A percentile compares a stretch with the other conserved stretches of the same genome.
phyloP scores from a whole-genome alignment of 1,140 invertebrate genomes.

The Anadara kagoshimensis region DNA sequence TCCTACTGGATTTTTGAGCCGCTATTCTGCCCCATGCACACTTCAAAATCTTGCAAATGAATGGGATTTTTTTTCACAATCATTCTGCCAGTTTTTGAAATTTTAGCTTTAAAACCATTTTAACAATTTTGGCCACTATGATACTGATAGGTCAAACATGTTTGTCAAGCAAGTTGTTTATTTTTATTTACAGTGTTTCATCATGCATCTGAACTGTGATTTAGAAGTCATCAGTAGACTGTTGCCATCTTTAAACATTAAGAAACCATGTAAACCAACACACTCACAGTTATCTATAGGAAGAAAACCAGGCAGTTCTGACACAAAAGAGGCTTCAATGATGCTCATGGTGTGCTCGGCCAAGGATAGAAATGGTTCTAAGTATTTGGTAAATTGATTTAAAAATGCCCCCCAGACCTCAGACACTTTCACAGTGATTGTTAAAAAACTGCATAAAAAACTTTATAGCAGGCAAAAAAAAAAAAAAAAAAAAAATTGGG shows the following conservation, averaged over 20 bases:
- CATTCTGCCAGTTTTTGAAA: too few species aligned
- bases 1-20: too few species aligned
- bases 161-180: too few species aligned
- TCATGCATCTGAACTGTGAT: slow-evolving; percentile 65
- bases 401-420: too few species aligned
- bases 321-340: slow-evolving; percentile 43
- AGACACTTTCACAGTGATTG: too few species aligned
- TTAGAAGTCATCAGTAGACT: slow-evolving; percentile 58
- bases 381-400: slow-evolving; percentile 53
- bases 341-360: slow-evolving; percentile 65
- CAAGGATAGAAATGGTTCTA: slow-evolving; percentile 65
- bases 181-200: slow-evolving; percentile 6
- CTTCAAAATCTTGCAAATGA: too few species aligned
- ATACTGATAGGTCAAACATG: too few species aligned
- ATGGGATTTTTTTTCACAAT: too few species aligned
- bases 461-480: too few species aligned
- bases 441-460: too few species aligned
- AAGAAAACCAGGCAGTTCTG: slow-evolving; percentile 32
- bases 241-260: slow-evolving; percentile 59
- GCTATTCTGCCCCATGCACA: too few species aligned
- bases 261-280: slow-evolving; percentile 47
- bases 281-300: slow-evolving; percentile 62
- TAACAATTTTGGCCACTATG: not conserved
- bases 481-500: too few species aligned
- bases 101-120: not conserved